Conservation (phyloP, 2,888 invertebrate genomes). For the Drosophila prolongata region DNA sequence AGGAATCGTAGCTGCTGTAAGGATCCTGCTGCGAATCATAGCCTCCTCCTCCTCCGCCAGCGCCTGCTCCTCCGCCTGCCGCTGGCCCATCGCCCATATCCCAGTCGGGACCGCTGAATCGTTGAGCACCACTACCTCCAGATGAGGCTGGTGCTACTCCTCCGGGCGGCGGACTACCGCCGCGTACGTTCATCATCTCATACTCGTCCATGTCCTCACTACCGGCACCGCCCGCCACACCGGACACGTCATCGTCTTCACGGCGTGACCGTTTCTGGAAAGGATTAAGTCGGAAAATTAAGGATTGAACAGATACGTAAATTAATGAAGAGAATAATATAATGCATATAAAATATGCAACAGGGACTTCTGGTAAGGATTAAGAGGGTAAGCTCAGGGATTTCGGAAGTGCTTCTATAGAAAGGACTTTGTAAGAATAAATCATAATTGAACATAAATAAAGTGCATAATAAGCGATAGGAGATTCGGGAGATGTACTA, state of each 20-base stretch:
- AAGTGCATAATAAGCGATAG: no score
- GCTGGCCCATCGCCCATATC: constrained; percentile 66
- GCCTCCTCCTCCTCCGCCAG: constrained; percentile 54
- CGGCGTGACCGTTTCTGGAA: constrained; percentile 63
- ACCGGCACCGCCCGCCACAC: constrained; percentile 84
- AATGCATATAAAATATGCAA: no score
- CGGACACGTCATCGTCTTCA: constrained; percentile 40
- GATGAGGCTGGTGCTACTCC: constrained; percentile 20
- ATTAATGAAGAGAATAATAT: neutral
- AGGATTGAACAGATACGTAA: neutral
- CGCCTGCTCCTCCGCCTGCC: constrained; percentile 37
- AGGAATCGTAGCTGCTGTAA: constrained; percentile 86
- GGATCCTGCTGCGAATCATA: constrained; percentile 86
- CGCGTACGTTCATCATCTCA: constrained; percentile 92
- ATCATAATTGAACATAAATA: no score
- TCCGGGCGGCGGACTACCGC: constrained; percentile 88
- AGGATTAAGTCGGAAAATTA: neutral
- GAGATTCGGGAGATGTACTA: no score
- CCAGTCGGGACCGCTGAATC: constrained; percentile 49
- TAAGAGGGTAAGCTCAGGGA: no score
- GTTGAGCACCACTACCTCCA: constrained; percentile 4
- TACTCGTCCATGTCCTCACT: constrained; percentile 85
- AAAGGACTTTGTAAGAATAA: no score
- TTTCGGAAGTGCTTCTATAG: no score
- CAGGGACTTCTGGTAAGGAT: no score